phyloP scores from a whole-genome alignment of 2,797 vertebrate genomes.

The Rhinoraja longicauda region DNA sequence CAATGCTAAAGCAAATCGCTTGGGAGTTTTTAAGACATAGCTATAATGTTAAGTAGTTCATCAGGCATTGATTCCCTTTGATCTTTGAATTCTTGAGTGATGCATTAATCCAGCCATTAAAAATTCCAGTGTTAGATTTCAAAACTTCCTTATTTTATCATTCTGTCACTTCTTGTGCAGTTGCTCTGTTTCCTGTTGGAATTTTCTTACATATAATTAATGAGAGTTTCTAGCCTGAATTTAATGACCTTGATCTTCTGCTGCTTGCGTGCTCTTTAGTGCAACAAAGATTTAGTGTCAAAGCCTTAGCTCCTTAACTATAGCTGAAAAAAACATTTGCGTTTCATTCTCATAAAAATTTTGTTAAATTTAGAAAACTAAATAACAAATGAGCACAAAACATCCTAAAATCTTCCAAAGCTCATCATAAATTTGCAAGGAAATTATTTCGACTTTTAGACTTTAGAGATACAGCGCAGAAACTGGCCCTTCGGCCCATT shows the following conservation, averaged over 20 bases:
- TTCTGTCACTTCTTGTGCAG: not conserved
- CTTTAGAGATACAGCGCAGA: too few species aligned
- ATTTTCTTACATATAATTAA: not conserved
- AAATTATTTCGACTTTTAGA: not conserved
- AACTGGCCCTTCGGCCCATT: too few species aligned
- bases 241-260: not conserved
- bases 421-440: not conserved
- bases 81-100: not conserved
- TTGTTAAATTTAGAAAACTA: not conserved
- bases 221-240: not conserved
- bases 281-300: not conserved
- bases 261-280: not conserved
- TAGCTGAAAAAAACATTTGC: not conserved
- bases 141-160: not conserved
- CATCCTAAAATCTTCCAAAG: not conserved
- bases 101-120: not conserved
- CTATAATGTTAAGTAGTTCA: not conserved
- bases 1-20: not conserved
- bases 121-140: not conserved
- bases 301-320: not conserved
- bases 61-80: not conserved
- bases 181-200: not conserved
- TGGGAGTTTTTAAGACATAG: not conserved
- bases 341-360: not conserved
- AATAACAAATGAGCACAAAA: not conserved